Evolutionary conservation across 2,797 vertebrate species (phyloP), one percentile per base, ranked within the genome.

Genomic region (Aulostomus chinensis): DNA sequence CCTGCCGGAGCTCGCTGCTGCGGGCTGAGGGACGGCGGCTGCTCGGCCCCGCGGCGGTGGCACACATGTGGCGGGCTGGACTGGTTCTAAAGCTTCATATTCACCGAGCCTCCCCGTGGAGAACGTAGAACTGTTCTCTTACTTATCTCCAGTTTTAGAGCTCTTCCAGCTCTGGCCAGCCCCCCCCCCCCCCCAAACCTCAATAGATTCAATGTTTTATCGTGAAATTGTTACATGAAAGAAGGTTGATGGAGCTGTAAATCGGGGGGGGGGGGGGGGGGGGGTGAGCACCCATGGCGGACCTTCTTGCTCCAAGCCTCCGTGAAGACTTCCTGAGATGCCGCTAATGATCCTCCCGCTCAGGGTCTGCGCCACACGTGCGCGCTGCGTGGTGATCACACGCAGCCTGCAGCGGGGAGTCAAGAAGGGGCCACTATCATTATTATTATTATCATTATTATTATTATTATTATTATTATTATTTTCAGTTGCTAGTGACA

Each of bases 301-400:
- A 28, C 51, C 50, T 55, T 71, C 58, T 58, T 56, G 50, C 49
- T 59, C 48, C 35, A 65, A 70, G 51, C 18, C 42, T 66, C 52
- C 69, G 69, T 67, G 59, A 75, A 76, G 58, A 78, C 78, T 75
- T 42, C 56, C 77, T 68, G 61, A 68, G 70, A 80, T 72, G 82
- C 66, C 83, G 83, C 85, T 76, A 83, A 85, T 88, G 85, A 87
- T 76, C 56, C 47, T 64, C 70, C 66, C 58, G 62, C 53, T 65
- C 52, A 43, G 20, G 40, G 68, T 84, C 80, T 89, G 88, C 51
- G 50, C 61, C 76, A 60, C 86, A 85, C 73, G 81, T 89, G 90
- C 81, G 81, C 58, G 58, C 68, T 74, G 61, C 74, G 55, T 52
- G 41, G 31, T 54, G 46, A 17, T 69, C 57, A 38, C 51, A 15